These are phyloP conservation scores for Alviniconcha marisindica DNA, from an alignment of 1,140 invertebrate species.

Conservation along the genomic window DNA sequence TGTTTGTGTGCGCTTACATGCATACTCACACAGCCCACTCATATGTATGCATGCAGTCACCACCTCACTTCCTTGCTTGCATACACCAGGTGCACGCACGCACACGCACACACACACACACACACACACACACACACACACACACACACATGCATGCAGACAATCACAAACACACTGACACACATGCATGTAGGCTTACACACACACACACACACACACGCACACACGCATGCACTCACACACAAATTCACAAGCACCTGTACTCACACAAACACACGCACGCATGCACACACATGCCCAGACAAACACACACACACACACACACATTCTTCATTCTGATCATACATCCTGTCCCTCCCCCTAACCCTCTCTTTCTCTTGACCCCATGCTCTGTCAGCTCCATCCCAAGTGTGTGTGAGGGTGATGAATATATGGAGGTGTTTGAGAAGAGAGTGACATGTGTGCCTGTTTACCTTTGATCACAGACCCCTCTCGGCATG, in stretches of 20 bases:
- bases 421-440: slow-evolving; percentile 26
- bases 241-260: too few species aligned
- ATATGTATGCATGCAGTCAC: background rate
- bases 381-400: too few species aligned
- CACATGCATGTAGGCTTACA: background rate
- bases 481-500: background rate
- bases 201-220: background rate
- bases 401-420: background rate
- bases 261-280: background rate
- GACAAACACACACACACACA: background rate
- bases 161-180: background rate
- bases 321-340: too few species aligned
- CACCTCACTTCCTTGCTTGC: background rate
- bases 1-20: too few species aligned
- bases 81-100: background rate
- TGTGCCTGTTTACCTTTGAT: background rate
- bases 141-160: background rate
- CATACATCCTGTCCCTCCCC: background rate
- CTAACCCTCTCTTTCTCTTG: too few species aligned
- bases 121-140: background rate
- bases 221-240: background rate
- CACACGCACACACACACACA: background rate
- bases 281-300: background rate
- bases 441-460: background rate
- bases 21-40: background rate